These are phyloP conservation scores for Gordius sp. DNA, from an alignment of 2,888 invertebrate species.

Conservation along the genomic window DNA sequence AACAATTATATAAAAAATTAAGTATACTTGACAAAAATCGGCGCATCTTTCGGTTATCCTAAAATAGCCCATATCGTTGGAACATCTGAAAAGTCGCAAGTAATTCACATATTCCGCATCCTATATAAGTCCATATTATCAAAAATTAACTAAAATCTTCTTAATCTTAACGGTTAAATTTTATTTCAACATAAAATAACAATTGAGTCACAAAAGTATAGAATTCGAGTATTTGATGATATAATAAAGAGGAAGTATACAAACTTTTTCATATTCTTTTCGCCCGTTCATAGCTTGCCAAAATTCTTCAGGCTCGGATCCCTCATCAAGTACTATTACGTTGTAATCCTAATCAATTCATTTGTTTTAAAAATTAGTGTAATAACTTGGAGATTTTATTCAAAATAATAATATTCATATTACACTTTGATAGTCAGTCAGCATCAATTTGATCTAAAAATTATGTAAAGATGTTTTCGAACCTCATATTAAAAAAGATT, in stretches of 20 bases:
- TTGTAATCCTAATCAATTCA: conserved; percentile 28
- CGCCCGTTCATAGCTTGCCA: conserved; percentile 80
- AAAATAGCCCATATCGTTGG: conserved; percentile 96
- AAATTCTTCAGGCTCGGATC: conserved; percentile 86
- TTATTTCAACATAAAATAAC: too few relatives aligned
- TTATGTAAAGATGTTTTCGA: too few relatives aligned
- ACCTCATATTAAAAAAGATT: too few relatives aligned
- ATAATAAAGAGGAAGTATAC: conserved; percentile 6
- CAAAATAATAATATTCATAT: too few relatives aligned
- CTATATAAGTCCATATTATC: too few relatives aligned
- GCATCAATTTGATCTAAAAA: too few relatives aligned
- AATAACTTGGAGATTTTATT: too few relatives aligned
- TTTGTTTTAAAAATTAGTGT: too few relatives aligned
- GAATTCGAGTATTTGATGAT: neutral
- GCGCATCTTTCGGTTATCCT: conserved; percentile 94
- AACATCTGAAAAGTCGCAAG: conserved; percentile 79
- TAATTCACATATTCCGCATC: conserved; percentile 70
- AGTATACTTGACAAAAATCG: conserved; percentile 64
- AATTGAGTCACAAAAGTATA: too few relatives aligned
- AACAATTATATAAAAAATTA: neutral
- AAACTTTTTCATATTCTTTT: conserved; percentile 50
- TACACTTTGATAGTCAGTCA: too few relatives aligned
- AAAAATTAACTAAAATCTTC: too few relatives aligned
- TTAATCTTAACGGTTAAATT: too few relatives aligned
- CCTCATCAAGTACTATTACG: conserved; percentile 52